phyloP scores from a whole-genome alignment of 2,888 invertebrate species.

The Uloborus plumipes region DNA sequence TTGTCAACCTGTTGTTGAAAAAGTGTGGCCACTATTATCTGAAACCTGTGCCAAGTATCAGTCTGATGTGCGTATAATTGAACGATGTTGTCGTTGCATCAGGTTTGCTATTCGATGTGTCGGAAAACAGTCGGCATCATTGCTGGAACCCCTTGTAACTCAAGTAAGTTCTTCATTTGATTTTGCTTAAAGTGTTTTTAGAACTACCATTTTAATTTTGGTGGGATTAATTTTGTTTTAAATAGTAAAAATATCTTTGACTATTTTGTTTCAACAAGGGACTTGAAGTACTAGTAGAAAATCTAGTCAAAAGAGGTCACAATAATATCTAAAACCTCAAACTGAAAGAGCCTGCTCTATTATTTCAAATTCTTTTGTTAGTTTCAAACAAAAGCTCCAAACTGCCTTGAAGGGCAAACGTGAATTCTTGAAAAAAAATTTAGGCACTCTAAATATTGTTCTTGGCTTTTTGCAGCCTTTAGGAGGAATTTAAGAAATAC shows the following conservation, averaged over 20 bases:
- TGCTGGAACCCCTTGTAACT: conserved; percentile 85
- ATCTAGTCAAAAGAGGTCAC: no score
- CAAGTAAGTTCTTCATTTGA: conserved; percentile 75
- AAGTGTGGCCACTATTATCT: conserved; percentile 90
- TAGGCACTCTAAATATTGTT: no score
- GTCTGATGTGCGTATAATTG: conserved; percentile 88
- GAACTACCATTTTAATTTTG: neutral
- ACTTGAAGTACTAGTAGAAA: no score
- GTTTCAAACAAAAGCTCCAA: no score
- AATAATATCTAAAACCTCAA: no score
- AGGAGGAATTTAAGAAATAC: no score
- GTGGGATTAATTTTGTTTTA: neutral
- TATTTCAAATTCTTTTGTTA: no score
- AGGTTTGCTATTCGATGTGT: conserved; percentile 91
- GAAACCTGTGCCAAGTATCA: conserved; percentile 84
- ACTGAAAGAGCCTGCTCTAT: no score
- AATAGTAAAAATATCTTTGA: neutral
- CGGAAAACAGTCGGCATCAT: conserved; percentile 80
- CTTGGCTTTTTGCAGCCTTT: no score
- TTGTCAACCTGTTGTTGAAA: conserved; percentile 68
- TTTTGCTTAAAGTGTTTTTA: conserved; percentile 5
- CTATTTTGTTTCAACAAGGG: neutral
- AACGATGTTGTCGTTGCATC: conserved; percentile 90
- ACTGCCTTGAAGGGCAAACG: no score
- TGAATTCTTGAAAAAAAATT: no score